Percentiles rank a stretch among this genome's conserved stretches.
Evolutionary conservation across 2,797 vertebrate genomes (phyloP).

Genomic region (Paedocypris micromegethes): DNA sequence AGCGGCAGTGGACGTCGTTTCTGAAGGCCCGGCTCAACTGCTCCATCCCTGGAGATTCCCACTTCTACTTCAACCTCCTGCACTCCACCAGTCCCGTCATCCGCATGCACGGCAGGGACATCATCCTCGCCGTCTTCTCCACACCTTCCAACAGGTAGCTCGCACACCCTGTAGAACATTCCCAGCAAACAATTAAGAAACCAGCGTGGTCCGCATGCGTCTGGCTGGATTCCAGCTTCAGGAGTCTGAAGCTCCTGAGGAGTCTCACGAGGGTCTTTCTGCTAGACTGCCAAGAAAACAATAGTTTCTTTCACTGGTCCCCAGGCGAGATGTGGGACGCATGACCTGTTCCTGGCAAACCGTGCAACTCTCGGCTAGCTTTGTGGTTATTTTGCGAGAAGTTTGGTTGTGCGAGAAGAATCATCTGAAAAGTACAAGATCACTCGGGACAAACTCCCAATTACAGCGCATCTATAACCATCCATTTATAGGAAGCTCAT

Average conservation of each 20-base stretch:
- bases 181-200: conserved; percentile 9
- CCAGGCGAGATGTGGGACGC: background rate
- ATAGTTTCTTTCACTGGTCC: too few species aligned
- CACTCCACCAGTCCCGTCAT: conserved; percentile 87
- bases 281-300: too few species aligned
- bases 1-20: conserved; percentile 97
- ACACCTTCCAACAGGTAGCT: conserved; percentile 87
- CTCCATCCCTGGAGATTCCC: conserved; percentile 88
- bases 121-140: conserved; percentile 89
- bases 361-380: background rate
- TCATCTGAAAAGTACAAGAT: conserved; percentile 1
- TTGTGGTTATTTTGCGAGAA: background rate
- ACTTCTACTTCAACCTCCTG: conserved; percentile 96
- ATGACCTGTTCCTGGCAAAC: background rate
- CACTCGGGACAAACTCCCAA: conserved; percentile 23
- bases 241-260: background rate
- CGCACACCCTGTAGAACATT: background rate
- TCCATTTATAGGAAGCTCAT: conserved; percentile 8
- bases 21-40: conserved; percentile 94
- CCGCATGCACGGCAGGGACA: conserved; percentile 80
- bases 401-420: conserved; percentile 8
- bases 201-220: background rate
- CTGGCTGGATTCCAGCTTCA: conserved; percentile 14
- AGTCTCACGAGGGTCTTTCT: too few species aligned
- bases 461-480: conserved; percentile 15